phyloP scores from a whole-genome alignment of 2,888 invertebrate species.

The Trisateles emortualis region DNA sequence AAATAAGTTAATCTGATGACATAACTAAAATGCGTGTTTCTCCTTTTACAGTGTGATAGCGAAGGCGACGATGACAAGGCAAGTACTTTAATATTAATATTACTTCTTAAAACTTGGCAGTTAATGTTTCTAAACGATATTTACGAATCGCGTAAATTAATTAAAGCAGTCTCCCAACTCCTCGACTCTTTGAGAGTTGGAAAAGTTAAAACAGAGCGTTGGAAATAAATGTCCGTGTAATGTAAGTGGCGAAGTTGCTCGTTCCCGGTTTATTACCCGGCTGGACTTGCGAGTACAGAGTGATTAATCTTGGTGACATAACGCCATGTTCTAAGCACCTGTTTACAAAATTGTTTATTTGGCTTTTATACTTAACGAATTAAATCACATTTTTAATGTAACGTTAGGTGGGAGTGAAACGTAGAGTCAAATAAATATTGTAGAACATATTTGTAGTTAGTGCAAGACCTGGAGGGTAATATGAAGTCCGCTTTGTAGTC shows the following conservation, averaged over 20 bases:
- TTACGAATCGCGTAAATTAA: slow-evolving; percentile 76
- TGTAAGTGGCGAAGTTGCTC: slow-evolving; percentile 83
- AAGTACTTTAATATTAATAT: slow-evolving; percentile 76
- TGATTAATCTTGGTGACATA: slow-evolving; percentile 74
- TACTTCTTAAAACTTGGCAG: slow-evolving; percentile 44
- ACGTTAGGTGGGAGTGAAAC: background rate
- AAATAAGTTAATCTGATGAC: slow-evolving; percentile 1
- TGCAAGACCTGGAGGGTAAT: slow-evolving; percentile 21
- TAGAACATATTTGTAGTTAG: slow-evolving; percentile 3
- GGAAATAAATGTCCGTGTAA: slow-evolving; percentile 83
- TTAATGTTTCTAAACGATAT: slow-evolving; percentile 60
- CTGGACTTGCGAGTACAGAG: slow-evolving; percentile 62
- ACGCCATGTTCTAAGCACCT: slow-evolving; percentile 53
- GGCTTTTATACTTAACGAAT: slow-evolving; percentile 54
- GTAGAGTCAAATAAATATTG: background rate
- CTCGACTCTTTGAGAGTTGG: slow-evolving; percentile 68
- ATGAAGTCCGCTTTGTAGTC: slow-evolving; percentile 64
- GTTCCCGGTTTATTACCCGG: slow-evolving; percentile 76
- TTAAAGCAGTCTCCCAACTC: slow-evolving; percentile 68
- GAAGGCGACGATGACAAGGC: slow-evolving; percentile 97
- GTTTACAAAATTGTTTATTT: slow-evolving; percentile 57
- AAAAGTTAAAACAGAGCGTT: slow-evolving; percentile 79
- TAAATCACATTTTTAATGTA: slow-evolving; percentile 29
- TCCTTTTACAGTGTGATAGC: slow-evolving; percentile 95
- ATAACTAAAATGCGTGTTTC: slow-evolving; percentile 64